Base-by-base conservation (phyloP, 2,797 vertebrate species). In the Periparus ater region DNA sequence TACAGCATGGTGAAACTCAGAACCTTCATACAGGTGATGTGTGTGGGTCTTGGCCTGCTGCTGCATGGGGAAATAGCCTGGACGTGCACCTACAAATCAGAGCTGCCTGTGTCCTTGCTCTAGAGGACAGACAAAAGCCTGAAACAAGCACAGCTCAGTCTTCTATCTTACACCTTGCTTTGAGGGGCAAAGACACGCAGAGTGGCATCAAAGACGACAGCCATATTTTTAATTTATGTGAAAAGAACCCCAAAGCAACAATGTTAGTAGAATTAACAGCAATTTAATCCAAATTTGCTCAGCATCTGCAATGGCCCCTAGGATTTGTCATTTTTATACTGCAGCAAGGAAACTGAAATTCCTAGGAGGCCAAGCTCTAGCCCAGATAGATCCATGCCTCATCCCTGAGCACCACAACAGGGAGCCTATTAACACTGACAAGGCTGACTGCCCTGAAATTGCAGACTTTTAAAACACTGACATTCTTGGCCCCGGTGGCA, bases 361-460 rank as follows among this genome's bases (percentile, higher is more conserved):
- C 79, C 82, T 93, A 62, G 76, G 79, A 85, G 85, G 54, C 58
- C 79, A 91, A 66, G 54, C 54, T 86, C 18, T 72, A 75, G 93
- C 91, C 70, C 85, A 86, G 79, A 88, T 57, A 95, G 88, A 72
- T 83, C 72, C 88, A 68, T 72, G 44, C 54, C 62, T 95, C 85
- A 90, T 90, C 79, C 82, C 85, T 70, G 48, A 88, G 85, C 83
- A 48, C 85, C 89, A n/a, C 91, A 75, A 81, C 83, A 68, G 94
- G 94, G 44, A 94, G 88, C 62, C 94, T 85, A 88, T 93, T 92
- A 95, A 86, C 54, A 81, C 25, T 72, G 93, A 84, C 85, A 94
- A 96, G 93, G 89, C 85, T 96, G 91, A 94, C 83, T 95, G 93
- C 91, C 70, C 80, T 75, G 91, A 61, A 95, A 94, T 75, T 91